A percentile compares a stretch with the other conserved stretches of the same genome.
These are phyloP conservation scores for Nymphalis c-album DNA, from an alignment of 2,888 invertebrate species.

Conservation along the genomic window DNA sequence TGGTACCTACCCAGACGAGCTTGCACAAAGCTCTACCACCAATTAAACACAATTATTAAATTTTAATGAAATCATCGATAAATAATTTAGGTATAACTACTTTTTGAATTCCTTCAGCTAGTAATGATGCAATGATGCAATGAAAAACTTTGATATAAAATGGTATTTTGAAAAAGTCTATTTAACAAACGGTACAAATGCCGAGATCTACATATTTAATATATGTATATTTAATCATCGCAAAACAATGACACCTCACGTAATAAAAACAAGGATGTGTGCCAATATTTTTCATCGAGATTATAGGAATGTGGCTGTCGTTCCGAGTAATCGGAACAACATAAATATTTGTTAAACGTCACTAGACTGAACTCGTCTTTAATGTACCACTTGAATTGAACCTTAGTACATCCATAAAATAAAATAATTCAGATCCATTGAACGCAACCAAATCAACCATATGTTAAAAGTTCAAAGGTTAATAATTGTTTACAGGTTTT, in stretches of 20 bases:
- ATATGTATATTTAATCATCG: constrained; percentile 15
- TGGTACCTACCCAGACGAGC: no score
- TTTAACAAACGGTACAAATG: not conserved
- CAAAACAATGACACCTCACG: constrained; percentile 30
- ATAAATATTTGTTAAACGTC: constrained; percentile 44
- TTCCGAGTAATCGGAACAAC: constrained; percentile 43
- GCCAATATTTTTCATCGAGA: constrained; percentile 34
- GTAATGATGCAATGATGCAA: no score
- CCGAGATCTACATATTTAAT: constrained; percentile 6
- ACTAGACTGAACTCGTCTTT: constrained; percentile 16
- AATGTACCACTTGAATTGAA: constrained; percentile 10
- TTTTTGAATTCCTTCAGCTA: no score
- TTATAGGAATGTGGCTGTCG: constrained; percentile 42
- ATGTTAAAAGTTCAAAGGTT: no score
- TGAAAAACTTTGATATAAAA: no score
- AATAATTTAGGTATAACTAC: no score
- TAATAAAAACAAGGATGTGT: constrained; percentile 43
- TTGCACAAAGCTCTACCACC: no score
- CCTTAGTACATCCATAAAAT: not conserved
- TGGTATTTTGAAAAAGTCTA: not conserved
- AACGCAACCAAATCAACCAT: no score
- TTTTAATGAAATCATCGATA: no score
- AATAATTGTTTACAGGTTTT: no score
- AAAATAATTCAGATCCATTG: no score
- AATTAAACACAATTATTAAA: no score